Conservation (phyloP, 2,888 invertebrate genomes). For the Prenolepis imparis region DNA sequence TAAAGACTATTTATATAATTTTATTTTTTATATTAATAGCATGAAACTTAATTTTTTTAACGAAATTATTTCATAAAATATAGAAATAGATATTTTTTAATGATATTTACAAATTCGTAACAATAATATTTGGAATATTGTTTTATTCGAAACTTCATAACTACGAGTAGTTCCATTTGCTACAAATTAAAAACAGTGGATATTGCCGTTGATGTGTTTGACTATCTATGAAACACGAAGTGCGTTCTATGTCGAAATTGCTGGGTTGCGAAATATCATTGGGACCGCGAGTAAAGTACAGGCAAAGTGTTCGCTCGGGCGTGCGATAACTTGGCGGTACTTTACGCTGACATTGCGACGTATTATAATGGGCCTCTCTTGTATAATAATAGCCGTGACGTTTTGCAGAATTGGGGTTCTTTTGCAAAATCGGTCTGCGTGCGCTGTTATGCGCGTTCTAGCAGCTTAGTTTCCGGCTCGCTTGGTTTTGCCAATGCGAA, state of each 20-base stretch:
- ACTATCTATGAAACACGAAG: constrained; percentile 19
- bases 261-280: constrained; percentile 20
- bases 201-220: constrained; percentile 8
- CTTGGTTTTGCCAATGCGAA: constrained; percentile 49
- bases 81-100: neutral
- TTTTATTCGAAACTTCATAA: no score
- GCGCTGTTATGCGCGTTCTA: constrained; percentile 20
- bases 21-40: neutral
- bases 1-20: neutral
- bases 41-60: neutral
- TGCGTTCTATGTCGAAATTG: constrained; percentile 27
- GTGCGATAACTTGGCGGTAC: constrained; percentile 59
- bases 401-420: constrained; percentile 65
- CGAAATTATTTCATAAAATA: neutral
- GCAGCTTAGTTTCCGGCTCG: constrained; percentile 51
- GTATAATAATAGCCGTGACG: constrained; percentile 64
- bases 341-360: constrained; percentile 59
- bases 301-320: constrained; percentile 53
- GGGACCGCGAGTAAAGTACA: constrained; percentile 33
- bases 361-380: constrained; percentile 64
- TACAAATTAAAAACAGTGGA: constrained; percentile 1
- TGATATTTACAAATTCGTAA: no score
- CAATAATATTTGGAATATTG: no score
- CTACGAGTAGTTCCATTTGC: neutral
- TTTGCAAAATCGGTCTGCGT: constrained; percentile 43